These are phyloP conservation scores for Crypturellus undulatus DNA, from an alignment of 2,113 vertebrate species.

Conservation along the genomic window DNA sequence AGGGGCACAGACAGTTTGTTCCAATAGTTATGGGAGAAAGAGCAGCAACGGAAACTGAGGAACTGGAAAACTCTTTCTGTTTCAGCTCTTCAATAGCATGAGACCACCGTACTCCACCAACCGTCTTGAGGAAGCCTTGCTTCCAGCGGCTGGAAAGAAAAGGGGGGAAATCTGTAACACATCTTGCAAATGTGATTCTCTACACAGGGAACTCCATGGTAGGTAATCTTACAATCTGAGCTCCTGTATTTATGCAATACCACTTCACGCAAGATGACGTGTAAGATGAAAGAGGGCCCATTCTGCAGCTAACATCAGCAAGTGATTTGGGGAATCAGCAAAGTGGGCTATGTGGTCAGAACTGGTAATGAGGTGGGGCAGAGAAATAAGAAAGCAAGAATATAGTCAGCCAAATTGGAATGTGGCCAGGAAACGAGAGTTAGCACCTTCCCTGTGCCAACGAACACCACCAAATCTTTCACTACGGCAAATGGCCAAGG, in stretches of 20 bases:
- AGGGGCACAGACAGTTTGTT: slow-evolving; percentile 38
- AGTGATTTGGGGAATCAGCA: neutral
- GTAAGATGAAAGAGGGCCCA: neutral
- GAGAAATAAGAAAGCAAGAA: neutral
- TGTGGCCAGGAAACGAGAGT: neutral
- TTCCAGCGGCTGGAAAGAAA: neutral
- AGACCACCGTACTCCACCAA: neutral
- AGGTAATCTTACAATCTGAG: neutral
- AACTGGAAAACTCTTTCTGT: neutral
- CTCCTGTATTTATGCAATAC: neutral
- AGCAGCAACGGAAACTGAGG: neutral
- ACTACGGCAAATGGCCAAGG: neutral
- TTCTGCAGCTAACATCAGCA: neutral
- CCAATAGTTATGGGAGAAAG: neutral
- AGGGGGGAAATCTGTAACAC: neutral
- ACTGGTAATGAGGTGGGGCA: neutral
- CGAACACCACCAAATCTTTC: neutral
- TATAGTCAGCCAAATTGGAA: neutral
- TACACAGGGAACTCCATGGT: neutral
- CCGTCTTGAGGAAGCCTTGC: neutral
- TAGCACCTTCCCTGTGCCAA: slow-evolving; percentile 9
- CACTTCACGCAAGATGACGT: neutral
- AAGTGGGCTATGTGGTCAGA: neutral
- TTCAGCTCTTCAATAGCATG: neutral
- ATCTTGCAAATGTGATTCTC: neutral